Base-by-base conservation (phyloP, 92 coral and sea anemone species). In the Zoanthus solanderi region DNA sequence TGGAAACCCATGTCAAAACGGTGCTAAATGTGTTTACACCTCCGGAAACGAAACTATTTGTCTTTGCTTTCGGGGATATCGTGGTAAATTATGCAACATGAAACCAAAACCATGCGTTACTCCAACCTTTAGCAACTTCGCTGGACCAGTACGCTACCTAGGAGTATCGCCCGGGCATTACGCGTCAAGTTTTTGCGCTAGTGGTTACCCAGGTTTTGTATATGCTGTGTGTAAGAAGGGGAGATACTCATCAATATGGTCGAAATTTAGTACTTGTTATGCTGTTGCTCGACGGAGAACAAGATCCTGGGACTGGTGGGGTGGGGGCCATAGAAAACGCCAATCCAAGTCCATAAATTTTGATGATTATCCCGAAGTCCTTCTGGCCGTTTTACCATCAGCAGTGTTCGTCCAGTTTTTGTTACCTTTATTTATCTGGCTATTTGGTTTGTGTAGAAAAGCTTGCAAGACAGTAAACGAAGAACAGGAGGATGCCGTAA, bases 1-100 rank as follows among this genome's bases (percentile, higher is more conserved):
- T 30, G 87, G 46, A 18, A 84, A 31, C 34, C 97, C 92, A 5
- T 94, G 97, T 69, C 17, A 87, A 46, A 85, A 73, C 65, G 83
- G 80, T 9, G 92, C 85, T 0, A 85, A 71, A 0, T 94, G 97
- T 84, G 78, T 80, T 5, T 94, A 79, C 66, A 94, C 95, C 34
- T 88, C 94, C 83, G 97, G 97, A 57, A 92, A 94, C 57, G 97
- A 94, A 87, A 94, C 95, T 9, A 79, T 94, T 10, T 94, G 97
- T 82, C 78, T 92, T 42, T 94, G 97, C 50, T 13, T 89, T 34
- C 34, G 83, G 3, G 90, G 85, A 0, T 92, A 92, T 68, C 79
- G 84, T 8, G 97, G 97, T 13, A 60, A 23, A 54, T 73, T 66
- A 10, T 94, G 97, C 44, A 52, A 88, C 1, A 82, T 18, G 15